Evolutionary conservation across 1,140 invertebrate species (phyloP), one percentile per base, ranked within the genome.

Genomic region (Aphelinus certus): DNA sequence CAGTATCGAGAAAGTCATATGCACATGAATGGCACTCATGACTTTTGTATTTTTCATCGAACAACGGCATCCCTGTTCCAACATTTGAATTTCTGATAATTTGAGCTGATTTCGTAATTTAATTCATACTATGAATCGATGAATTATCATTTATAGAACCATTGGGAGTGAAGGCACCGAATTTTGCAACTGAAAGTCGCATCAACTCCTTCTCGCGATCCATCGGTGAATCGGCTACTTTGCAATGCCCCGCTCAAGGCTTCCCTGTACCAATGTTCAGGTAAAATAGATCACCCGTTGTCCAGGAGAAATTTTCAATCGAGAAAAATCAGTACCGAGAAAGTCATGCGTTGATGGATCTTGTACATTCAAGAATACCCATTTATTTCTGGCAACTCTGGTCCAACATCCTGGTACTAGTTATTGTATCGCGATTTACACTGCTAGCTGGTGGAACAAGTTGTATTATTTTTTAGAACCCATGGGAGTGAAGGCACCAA

Each of bases 261-360:
- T 92, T 88, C 85, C 92, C 92, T 63, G 89, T 91, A 77, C 92
- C 92, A 66, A 84, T 88, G 77, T 92, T 91, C 88, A 92, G 91
- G 92, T 92, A 83, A 82, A 26, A 26, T 26, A 26, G 26, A 26
- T 26, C 26, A 26, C 26, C 26, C 26, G 26, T 26, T 26, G 26
- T 26, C 26, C 26, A 26, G 26, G 26, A 26, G 26, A 26, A 26
- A 26, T 26, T 26, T 26, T 26, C 26, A 26, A 26, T 26, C 26
- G 26, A 26, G 26, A 26, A 26, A 26, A 26, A 26, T 26, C 26
- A 26, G 26, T 26, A 26, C 26, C 26, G 26, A 26, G 26, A 26
- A 26, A 26, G 26, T 26, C 26, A 26, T 26, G 26, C 26, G 26
- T 26, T 26, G 26, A 26, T 26, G 26, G 26, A 26, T 26, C 79